These are phyloP conservation scores for Periparus ater DNA, from an alignment of 2,797 vertebrate species.

Conservation along the genomic window DNA sequence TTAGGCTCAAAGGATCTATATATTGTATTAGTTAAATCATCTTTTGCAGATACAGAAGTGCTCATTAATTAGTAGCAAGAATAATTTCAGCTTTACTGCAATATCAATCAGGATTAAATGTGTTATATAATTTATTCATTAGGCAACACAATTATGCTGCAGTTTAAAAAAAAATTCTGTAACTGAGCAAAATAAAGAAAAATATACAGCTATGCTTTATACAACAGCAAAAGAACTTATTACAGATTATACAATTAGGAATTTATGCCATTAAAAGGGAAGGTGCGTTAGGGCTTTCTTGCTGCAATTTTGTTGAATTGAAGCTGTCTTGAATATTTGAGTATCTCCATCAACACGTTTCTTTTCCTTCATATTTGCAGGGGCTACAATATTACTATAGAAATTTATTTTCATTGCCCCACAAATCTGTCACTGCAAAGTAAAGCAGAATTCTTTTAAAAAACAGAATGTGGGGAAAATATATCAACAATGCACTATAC, in stretches of 20 bases:
- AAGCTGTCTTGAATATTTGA: background rate
- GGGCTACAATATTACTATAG: background rate
- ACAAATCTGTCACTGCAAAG: background rate
- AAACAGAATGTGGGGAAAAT: background rate
- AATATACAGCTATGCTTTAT: background rate
- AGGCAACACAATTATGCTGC: conserved; percentile 48
- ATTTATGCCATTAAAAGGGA: background rate
- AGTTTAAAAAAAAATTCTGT: conserved; percentile 7
- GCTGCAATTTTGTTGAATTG: background rate
- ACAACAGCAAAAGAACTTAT: background rate
- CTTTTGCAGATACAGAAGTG: conserved; percentile 49
- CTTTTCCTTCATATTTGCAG: background rate
- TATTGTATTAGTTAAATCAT: conserved; percentile 56
- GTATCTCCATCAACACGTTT: background rate
- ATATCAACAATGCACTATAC: background rate
- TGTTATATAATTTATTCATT: conserved; percentile 64
- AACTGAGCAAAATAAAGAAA: background rate
- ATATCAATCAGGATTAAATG: conserved; percentile 65
- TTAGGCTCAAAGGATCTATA: conserved; percentile 68
- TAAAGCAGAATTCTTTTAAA: conserved; percentile 2
- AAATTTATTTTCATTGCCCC: background rate
- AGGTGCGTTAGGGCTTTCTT: background rate
- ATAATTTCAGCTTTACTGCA: conserved; percentile 59
- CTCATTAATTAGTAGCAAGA: conserved; percentile 67
- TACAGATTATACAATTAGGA: background rate